Conservation (phyloP, 2,113 vertebrate species). For the Struthio camelus region DNA sequence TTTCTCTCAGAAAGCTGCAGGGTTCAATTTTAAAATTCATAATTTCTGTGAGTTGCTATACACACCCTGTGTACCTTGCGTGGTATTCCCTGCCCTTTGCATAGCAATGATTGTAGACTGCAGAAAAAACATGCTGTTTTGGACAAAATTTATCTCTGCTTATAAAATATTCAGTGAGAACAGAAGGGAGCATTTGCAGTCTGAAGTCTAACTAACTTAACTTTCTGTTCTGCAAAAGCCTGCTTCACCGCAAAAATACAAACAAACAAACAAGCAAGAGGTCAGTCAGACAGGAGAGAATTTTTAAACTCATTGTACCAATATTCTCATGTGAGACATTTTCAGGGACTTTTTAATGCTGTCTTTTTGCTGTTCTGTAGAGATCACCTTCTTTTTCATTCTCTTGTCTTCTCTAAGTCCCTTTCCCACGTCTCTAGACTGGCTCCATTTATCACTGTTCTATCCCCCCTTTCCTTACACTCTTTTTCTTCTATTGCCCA, state of each 20-base stretch:
- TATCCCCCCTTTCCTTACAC: not conserved
- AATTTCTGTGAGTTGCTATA: not conserved
- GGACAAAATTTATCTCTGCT: not conserved
- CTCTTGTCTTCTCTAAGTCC: not conserved
- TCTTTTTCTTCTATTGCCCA: conserved; percentile 15
- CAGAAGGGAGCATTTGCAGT: not conserved
- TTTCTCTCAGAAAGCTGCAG: not conserved
- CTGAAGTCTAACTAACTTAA: not conserved
- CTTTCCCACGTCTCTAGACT: not conserved
- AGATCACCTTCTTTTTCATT: not conserved
- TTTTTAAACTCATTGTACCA: not conserved
- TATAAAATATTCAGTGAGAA: conserved; percentile 14
- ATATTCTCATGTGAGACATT: not conserved
- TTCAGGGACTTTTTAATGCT: not conserved
- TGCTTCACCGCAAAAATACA: not conserved
- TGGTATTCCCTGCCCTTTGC: not conserved
- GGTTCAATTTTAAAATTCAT: not conserved
- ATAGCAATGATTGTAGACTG: not conserved
- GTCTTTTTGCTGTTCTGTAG: not conserved
- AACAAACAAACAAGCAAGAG: not conserved
- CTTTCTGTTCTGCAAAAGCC: not conserved
- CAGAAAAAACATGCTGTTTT: not conserved
- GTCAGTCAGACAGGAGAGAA: not conserved
- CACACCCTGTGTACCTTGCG: not conserved
- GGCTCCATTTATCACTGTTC: not conserved